A percentile compares a stretch with the other conserved stretches of the same genome.
phyloP scores from a whole-genome alignment of 2,888 invertebrate species.

The Dynastes tityus region DNA sequence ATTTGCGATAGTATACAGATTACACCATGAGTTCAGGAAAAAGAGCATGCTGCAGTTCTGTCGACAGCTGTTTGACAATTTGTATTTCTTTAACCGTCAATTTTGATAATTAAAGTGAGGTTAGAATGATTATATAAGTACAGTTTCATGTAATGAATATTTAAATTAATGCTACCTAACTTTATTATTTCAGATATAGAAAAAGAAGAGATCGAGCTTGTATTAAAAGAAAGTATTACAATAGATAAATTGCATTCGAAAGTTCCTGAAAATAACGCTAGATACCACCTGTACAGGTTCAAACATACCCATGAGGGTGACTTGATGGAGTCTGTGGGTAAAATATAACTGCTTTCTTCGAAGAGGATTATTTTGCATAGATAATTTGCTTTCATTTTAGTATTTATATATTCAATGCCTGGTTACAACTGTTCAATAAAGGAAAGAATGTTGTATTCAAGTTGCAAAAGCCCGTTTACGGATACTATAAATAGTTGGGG shows the following conservation, averaged over 20 bases:
- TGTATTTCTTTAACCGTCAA: too few relatives aligned
- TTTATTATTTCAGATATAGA: slow-evolving; percentile 75
- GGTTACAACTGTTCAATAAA: slow-evolving; percentile 96
- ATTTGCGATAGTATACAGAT: too few relatives aligned
- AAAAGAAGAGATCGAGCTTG: slow-evolving; percentile 90
- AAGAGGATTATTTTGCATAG: not conserved
- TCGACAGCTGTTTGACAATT: too few relatives aligned
- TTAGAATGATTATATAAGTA: too few relatives aligned
- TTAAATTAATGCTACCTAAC: too few relatives aligned
- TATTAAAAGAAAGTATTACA: slow-evolving; percentile 80
- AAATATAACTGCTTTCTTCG: slow-evolving; percentile 56
- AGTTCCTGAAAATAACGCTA: slow-evolving; percentile 88
- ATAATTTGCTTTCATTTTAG: slow-evolving; percentile 71
- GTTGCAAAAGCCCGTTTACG: slow-evolving; percentile 94
- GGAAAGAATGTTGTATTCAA: slow-evolving; percentile 98
- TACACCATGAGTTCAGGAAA: too few relatives aligned
- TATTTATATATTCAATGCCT: slow-evolving; percentile 99
- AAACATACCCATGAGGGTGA: slow-evolving; percentile 96
- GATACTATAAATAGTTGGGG: slow-evolving; percentile 86
- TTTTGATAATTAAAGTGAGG: too few relatives aligned
- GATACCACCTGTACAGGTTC: slow-evolving; percentile 94
- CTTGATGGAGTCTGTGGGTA: slow-evolving; percentile 87
- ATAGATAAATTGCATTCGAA: slow-evolving; percentile 81
- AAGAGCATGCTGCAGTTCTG: too few relatives aligned
- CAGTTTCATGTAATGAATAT: too few relatives aligned